Evolutionary conservation across 2,888 invertebrate genomes (phyloP).

Genomic region (Megalurothrips usitatus): DNA sequence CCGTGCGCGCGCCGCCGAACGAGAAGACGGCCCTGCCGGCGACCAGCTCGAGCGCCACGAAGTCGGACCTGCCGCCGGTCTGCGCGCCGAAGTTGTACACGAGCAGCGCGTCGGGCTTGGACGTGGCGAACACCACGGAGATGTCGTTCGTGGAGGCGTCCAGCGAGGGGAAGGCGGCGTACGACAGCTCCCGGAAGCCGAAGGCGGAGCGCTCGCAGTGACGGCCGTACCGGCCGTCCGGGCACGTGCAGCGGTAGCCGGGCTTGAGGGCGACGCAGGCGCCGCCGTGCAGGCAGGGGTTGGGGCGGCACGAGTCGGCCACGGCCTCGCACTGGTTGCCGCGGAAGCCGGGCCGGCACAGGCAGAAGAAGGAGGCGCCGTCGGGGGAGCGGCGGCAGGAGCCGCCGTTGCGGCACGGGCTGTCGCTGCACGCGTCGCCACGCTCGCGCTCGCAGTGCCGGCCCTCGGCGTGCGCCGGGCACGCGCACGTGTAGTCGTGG

Average conservation of each 20-base stretch:
- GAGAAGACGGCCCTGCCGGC: conserved; percentile 82
- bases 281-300: conserved; percentile 88
- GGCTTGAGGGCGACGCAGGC: conserved; percentile 83
- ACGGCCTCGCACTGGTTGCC: conserved; percentile 86
- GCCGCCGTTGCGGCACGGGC: conserved; percentile 87
- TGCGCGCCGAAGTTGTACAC: conserved; percentile 88
- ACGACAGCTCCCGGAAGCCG: conserved; percentile 85
- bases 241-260: conserved; percentile 73
- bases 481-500: conserved; percentile 75
- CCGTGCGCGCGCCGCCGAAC: conserved; percentile 83
- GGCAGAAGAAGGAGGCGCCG: conserved; percentile 83
- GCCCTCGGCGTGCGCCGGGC: conserved; percentile 73
- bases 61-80: conserved; percentile 84
- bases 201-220: conserved; percentile 87
- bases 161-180: conserved; percentile 79
- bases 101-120: conserved; percentile 78
- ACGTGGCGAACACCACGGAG: conserved; percentile 84
- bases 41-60: conserved; percentile 84
- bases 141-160: conserved; percentile 88
- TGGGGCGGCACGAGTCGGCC: conserved; percentile 85
- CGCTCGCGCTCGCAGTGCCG: conserved; percentile 77
- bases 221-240: conserved; percentile 80
- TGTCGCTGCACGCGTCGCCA: conserved; percentile 77
- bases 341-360: conserved; percentile 85
- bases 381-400: conserved; percentile 85